Conservation (phyloP, 1,140 invertebrate species). For the Hesperophylax magnus region DNA sequence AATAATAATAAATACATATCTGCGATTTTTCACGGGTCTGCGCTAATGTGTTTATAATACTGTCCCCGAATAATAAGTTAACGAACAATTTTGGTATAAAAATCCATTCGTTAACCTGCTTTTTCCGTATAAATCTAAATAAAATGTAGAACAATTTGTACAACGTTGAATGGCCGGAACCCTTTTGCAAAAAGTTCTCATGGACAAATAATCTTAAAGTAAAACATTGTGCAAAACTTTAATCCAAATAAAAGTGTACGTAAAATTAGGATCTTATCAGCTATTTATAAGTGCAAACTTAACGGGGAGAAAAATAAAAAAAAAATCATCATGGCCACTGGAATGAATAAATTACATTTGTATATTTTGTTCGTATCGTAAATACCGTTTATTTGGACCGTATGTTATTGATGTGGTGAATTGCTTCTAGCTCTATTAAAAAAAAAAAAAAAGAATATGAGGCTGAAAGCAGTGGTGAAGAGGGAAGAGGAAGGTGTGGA, state of each 20-base stretch:
- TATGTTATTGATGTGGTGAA: too few species aligned
- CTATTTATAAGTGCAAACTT: constrained; percentile 32
- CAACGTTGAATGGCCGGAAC: constrained; percentile 26
- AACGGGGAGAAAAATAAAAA: background rate
- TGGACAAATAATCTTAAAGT: background rate
- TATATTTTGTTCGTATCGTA: background rate
- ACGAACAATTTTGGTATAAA: too few species aligned
- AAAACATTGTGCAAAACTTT: constrained; percentile 6
- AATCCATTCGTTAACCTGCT: too few species aligned
- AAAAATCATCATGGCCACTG: constrained; percentile 28
- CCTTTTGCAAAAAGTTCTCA: constrained; percentile 24
- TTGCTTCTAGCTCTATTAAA: too few species aligned
- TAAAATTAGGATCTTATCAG: constrained; percentile 2
- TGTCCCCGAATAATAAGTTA: too few species aligned
- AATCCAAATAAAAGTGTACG: constrained; percentile 4
- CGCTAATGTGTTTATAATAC: too few species aligned
- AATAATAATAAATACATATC: too few species aligned
- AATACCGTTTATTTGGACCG: too few species aligned
- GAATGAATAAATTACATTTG: constrained; percentile 7
- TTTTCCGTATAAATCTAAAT: background rate
- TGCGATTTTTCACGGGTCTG: too few species aligned
- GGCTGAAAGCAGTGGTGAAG: too few species aligned
- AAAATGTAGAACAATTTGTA: constrained; percentile 25
- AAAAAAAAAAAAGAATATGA: too few species aligned
- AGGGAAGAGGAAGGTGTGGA: too few species aligned